These are phyloP conservation scores for Lethrus apterus DNA, from an alignment of 1,140 invertebrate genomes.

Conservation along the genomic window DNA sequence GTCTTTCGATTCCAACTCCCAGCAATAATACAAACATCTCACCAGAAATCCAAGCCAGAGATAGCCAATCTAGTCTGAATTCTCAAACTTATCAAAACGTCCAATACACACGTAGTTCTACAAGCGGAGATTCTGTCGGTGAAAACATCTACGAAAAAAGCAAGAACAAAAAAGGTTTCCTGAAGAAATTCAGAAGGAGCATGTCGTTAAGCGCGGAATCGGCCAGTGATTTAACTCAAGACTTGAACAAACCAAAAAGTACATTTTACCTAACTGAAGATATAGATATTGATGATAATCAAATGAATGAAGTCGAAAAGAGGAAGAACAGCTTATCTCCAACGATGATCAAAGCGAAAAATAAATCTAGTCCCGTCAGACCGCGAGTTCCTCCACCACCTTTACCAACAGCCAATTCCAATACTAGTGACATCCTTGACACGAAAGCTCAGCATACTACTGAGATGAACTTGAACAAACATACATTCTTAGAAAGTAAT, in stretches of 20 bases:
- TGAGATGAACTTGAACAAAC: no score
- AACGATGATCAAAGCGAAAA: constrained; percentile 15
- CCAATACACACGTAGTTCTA: neutral
- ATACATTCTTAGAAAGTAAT: no score
- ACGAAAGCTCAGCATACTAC: no score
- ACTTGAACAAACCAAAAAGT: constrained; percentile 42
- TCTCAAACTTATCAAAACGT: constrained; percentile 11
- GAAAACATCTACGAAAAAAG: constrained; percentile 18
- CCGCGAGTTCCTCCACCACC: constrained; percentile 38
- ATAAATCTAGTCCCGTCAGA: constrained; percentile 25
- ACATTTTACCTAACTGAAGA: constrained; percentile 58
- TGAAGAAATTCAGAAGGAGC: constrained; percentile 35
- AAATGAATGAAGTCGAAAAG: constrained; percentile 34
- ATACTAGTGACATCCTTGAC: no score
- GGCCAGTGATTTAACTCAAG: constrained; percentile 25
- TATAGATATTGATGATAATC: constrained; percentile 48
- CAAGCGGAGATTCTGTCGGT: neutral
- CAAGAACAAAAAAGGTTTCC: constrained; percentile 25
- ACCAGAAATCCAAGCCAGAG: no score
- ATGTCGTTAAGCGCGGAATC: constrained; percentile 32
- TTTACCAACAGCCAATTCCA: constrained; percentile 15
- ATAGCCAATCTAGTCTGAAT: constrained; percentile 1
- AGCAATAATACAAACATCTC: no score
- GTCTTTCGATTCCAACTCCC: no score
- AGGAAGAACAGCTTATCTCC: constrained; percentile 27